Evolutionary conservation across 2,888 invertebrate genomes (phyloP).

Genomic region (Sialis lutaria): DNA sequence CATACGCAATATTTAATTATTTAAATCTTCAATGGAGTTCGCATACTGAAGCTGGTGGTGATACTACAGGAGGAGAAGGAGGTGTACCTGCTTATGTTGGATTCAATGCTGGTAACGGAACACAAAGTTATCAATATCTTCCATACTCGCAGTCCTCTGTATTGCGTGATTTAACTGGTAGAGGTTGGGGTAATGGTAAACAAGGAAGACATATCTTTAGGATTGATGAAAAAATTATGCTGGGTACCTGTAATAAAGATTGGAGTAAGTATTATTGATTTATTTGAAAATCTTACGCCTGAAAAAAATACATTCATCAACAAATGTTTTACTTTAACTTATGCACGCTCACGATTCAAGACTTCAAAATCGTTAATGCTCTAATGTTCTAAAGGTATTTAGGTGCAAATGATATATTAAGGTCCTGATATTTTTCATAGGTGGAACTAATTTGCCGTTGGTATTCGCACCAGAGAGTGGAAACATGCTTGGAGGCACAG

Average conservation of each 20-base stretch:
- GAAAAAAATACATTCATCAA: too few species aligned
- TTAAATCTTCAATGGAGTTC: conserved; percentile 78
- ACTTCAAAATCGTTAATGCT: too few species aligned
- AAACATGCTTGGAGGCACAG: conserved; percentile 92
- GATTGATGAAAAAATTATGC: conserved; percentile 84
- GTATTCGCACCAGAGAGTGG: conserved; percentile 90
- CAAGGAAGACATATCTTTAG: conserved; percentile 88
- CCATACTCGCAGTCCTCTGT: conserved; percentile 82
- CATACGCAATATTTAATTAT: conserved; percentile 93
- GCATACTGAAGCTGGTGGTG: conserved; percentile 82
- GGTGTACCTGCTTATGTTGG: conserved; percentile 82
- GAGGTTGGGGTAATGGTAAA: conserved; percentile 76
- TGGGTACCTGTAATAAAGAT: conserved; percentile 85
- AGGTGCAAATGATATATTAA: background rate
- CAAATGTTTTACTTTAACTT: too few species aligned
- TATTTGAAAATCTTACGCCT: too few species aligned
- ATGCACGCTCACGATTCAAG: too few species aligned
- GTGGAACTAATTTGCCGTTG: conserved; percentile 62
- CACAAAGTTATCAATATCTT: conserved; percentile 70
- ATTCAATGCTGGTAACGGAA: conserved; percentile 93
- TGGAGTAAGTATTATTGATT: conserved; percentile 36
- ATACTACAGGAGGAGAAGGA: conserved; percentile 71
- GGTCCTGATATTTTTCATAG: conserved; percentile 25
- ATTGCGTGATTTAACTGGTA: conserved; percentile 61
- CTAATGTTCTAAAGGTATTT: too few species aligned